These are phyloP conservation scores for Dysidea cf. avara DNA, from an alignment of 37 sponge, comb jelly and placozoan genomes.

Conservation along the genomic window DNA sequence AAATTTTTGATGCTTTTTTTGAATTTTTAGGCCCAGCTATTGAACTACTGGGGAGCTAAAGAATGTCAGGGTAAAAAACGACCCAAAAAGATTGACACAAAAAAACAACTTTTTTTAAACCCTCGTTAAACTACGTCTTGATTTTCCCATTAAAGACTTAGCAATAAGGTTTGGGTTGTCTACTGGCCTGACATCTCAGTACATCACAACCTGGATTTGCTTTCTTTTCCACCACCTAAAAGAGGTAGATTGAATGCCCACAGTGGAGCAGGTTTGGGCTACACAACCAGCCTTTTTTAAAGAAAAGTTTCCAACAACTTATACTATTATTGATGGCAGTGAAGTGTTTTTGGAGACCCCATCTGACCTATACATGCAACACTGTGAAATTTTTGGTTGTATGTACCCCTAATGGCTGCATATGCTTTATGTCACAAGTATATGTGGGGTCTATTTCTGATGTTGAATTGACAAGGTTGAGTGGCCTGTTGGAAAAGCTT, in stretches of 20 bases:
- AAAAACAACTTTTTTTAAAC: constrained; percentile 35
- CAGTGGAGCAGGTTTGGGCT: constrained; percentile 25
- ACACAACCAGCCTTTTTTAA: constrained; percentile 22
- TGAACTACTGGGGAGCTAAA: constrained; percentile 37
- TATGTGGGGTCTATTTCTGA: constrained; percentile 51
- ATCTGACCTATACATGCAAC: constrained; percentile 28
- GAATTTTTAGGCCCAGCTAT: constrained; percentile 41
- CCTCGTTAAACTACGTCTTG: constrained; percentile 20
- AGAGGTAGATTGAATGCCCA: constrained; percentile 29
- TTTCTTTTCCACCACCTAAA: constrained; percentile 34
- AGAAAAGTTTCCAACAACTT: constrained; percentile 38
- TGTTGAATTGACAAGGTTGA: constrained; percentile 20
- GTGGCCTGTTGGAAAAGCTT: constrained; percentile 29
- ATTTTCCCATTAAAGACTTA: constrained; percentile 25
- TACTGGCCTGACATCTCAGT: constrained; percentile 9
- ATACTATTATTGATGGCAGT: constrained; percentile 44
- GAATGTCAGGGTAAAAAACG: constrained; percentile 1
- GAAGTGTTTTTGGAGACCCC: constrained; percentile 33
- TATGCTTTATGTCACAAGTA: constrained; percentile 26
- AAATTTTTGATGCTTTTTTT: constrained; percentile 32
- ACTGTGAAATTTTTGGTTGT: constrained; percentile 39
- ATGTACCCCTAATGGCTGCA: constrained; percentile 36
- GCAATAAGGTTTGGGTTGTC: constrained; percentile 43
- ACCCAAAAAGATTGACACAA: constrained; percentile 18
- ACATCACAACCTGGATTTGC: constrained; percentile 46